A percentile compares a stretch with the other conserved stretches of the same genome.
phyloP scores from a whole-genome alignment of 2,113 vertebrate genomes.

The Hemicordylus capensis region DNA sequence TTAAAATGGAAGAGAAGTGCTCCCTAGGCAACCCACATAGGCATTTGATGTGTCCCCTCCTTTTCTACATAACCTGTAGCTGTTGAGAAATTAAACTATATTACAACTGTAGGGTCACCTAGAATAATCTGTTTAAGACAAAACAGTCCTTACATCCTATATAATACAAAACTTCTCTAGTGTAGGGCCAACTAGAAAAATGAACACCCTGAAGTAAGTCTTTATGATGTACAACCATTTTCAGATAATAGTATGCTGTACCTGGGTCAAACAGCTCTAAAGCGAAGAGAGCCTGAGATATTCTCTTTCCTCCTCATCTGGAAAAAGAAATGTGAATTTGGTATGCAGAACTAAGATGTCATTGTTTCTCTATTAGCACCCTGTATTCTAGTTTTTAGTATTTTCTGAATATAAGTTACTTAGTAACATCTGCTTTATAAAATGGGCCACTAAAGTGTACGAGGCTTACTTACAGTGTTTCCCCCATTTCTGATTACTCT shows the following conservation, averaged over 20 bases:
- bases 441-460: slow-evolving; percentile 47
- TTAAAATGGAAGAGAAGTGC: not conserved
- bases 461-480: slow-evolving; percentile 33
- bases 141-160: not conserved
- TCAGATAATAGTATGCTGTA: slow-evolving; percentile 49
- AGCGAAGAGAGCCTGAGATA: slow-evolving; percentile 11
- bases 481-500: slow-evolving; percentile 51
- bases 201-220: slow-evolving; percentile 49
- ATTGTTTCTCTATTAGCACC: not conserved
- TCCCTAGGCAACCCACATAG: not conserved
- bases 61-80: accelerated
- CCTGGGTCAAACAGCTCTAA: slow-evolving; percentile 53
- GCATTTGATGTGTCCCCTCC: not conserved
- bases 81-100: too few species aligned
- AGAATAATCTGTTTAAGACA: slow-evolving; percentile 25
- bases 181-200: slow-evolving; percentile 19
- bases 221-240: slow-evolving; percentile 20
- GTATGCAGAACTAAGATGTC: not conserved
- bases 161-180: not conserved
- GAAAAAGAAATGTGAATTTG: not conserved
- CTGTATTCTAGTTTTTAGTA: not conserved
- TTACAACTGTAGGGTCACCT: slow-evolving; percentile 26
- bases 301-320: slow-evolving; percentile 53
- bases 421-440: slow-evolving; percentile 60
- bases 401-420: slow-evolving; percentile 53